Evolutionary conservation across 1,140 invertebrate genomes (phyloP).

Genomic region (Bombus pyrosoma): DNA sequence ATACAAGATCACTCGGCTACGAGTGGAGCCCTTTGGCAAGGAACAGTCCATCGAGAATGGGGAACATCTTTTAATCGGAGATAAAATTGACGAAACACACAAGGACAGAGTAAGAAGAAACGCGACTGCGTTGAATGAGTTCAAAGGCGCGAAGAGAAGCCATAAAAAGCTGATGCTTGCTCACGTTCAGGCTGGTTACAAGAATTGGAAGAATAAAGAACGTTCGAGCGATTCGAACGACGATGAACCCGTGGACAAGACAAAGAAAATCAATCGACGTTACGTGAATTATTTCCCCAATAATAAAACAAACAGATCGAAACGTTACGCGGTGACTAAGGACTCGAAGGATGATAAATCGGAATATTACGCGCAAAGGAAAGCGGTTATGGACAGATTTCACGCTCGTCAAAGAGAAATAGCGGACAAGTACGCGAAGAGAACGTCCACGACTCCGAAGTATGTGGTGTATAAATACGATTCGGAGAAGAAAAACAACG

Average conservation of each 20-base stretch:
- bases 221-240: not conserved
- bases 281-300: not conserved
- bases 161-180: not conserved
- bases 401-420: conserved; percentile 64
- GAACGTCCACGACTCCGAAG: not conserved
- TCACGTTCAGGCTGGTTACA: not conserved
- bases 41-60: not conserved
- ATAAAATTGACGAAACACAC: not conserved
- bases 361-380: conserved; percentile 65
- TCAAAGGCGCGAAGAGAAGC: not conserved
- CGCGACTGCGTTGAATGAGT: not conserved
- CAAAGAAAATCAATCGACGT: not conserved
- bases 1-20: not conserved
- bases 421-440: conserved; percentile 49
- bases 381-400: conserved; percentile 68
- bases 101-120: not conserved
- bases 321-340: not conserved
- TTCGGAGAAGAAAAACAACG: not conserved
- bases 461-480: not conserved
- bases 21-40: no score
- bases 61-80: not conserved
- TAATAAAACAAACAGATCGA: not conserved
- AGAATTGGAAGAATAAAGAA: not conserved
- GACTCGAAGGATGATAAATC: not conserved
- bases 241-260: not conserved